Evolutionary conservation across 64 coral and sea anemone genomes (phyloP), one percentile per base, ranked within the genome.

Genomic region (Astreopora myriophthalma): DNA sequence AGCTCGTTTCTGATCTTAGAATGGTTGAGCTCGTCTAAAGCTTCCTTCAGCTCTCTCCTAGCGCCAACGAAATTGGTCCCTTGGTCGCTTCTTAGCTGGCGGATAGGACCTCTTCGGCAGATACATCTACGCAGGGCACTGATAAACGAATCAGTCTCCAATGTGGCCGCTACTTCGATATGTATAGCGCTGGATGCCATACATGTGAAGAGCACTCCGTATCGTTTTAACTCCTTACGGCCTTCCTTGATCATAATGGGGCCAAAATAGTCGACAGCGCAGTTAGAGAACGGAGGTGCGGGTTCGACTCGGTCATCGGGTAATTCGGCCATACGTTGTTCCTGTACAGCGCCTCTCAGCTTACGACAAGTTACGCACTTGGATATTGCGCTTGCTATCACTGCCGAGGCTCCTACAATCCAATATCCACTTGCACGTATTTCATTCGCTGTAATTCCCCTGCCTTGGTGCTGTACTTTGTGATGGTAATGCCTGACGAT

Each of bases 191-290:
- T 69, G 16, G 84, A 86, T 3, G 64, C 62, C 28, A 69, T 38
- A 30, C 28, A 86, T 0, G 58, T 37, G 3, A 85, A 65, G 0
- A 85, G 13, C 8, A 64, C 80, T 0, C 52, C 61, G 40, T 86
- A 86, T 1, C 84, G 27, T 27, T 86, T 71, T 13, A 86, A 27
- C 24, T 67, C 14, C 26, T 65, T 71, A 1, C 69, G n/a, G 5
- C 30, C 33, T 38, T 88, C 69, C 36, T 88, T 71, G 8, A 88
- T 74, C 4, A 35, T 74, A 5, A 20, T 55, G 1, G 68, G 86
- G 17, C 71, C 86, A 34, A 88, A 88, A 29, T 33, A 75, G 71
- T 88, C 86, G 0, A 73, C 67, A 11, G 40, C 86, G 32, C 23
- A 37, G 23, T 62, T 24, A 9, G 87, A 23, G 26, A 86, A 86